These are phyloP conservation scores for Dolichoris vasculosae DNA, from an alignment of 1,140 invertebrate species.

Conservation along the genomic window DNA sequence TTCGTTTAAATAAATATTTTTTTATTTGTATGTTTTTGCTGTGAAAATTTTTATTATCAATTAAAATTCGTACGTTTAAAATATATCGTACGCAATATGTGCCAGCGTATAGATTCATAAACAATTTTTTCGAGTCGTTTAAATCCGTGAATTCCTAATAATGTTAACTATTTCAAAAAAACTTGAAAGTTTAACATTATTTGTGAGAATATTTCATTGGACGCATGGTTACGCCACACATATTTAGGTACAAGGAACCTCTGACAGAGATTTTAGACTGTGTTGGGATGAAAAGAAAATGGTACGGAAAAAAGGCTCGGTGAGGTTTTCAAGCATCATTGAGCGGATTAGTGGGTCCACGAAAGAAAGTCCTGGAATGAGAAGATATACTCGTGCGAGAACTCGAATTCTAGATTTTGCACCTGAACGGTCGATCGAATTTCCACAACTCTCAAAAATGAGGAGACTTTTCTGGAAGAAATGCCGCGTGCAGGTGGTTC, in stretches of 20 bases:
- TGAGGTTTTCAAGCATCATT: conserved; percentile 54
- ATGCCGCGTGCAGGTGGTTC: conserved; percentile 24
- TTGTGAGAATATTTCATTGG: conserved; percentile 47
- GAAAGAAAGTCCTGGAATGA: conserved; percentile 20
- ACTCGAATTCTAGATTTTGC: conserved; percentile 36
- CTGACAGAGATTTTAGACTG: conserved; percentile 41
- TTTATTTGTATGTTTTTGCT: no score
- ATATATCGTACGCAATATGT: no score
- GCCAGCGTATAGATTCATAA: no score
- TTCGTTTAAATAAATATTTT: no score
- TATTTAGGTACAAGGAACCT: background rate
- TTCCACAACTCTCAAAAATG: conserved; percentile 29
- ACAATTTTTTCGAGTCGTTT: background rate
- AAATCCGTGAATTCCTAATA: background rate
- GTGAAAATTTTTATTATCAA: no score
- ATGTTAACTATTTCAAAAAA: background rate
- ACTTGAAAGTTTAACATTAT: conserved; percentile 30
- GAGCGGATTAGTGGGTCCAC: conserved; percentile 51
- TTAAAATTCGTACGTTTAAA: no score
- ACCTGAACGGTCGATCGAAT: conserved; percentile 50
- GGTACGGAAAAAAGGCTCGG: conserved; percentile 29
- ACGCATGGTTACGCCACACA: conserved; percentile 9
- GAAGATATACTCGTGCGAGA: background rate
- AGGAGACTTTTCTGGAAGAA: conserved; percentile 53
- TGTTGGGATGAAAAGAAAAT: conserved; percentile 42